These are phyloP conservation scores for Barnardius zonarius DNA, from an alignment of 2,113 vertebrate genomes.

Conservation along the genomic window DNA sequence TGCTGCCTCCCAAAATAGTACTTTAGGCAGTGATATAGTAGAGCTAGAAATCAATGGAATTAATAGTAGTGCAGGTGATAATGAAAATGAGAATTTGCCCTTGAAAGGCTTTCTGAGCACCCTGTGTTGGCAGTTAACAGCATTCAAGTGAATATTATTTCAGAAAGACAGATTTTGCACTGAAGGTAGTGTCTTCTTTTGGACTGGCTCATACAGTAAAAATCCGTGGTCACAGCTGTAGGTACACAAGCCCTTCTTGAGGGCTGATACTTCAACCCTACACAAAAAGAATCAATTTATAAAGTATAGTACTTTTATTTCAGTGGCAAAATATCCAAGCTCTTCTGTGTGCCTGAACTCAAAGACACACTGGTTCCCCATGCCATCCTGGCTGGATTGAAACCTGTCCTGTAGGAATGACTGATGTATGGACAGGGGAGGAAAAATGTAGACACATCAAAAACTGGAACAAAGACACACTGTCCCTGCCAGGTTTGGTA, in stretches of 20 bases:
- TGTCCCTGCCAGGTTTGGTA: neutral
- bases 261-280: neutral
- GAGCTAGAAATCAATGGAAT: neutral
- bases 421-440: neutral
- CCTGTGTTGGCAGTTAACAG: neutral
- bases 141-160: neutral
- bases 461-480: neutral
- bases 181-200: neutral
- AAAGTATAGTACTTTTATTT: neutral
- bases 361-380: accelerated
- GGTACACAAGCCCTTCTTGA: neutral
- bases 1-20: neutral
- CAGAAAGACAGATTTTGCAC: neutral
- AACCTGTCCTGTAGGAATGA: neutral
- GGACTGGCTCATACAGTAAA: neutral
- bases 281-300: neutral
- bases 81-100: neutral
- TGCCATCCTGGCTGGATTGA: accelerated
- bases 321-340: neutral
- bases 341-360: neutral
- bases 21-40: neutral
- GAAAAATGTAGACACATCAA: neutral
- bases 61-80: neutral
- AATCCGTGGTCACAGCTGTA: neutral
- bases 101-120: neutral